Evolutionary conservation across 2,113 vertebrate genomes (phyloP).

Genomic region (Marcusenius ussheri): DNA sequence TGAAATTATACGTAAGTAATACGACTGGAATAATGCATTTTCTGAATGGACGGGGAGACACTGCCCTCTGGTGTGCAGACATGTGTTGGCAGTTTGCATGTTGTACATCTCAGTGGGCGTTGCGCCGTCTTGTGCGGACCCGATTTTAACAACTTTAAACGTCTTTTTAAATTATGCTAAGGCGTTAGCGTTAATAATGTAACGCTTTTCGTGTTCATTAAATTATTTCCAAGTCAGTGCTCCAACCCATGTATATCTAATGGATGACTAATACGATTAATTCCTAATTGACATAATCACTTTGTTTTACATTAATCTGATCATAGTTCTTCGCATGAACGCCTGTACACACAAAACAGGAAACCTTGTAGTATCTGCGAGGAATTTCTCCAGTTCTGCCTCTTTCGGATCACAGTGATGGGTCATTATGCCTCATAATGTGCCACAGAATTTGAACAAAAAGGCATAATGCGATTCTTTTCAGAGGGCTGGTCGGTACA

Average conservation of each 20-base stretch:
- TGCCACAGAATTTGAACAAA: background rate
- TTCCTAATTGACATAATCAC: background rate
- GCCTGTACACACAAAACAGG: background rate
- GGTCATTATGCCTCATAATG: background rate
- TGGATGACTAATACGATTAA: background rate
- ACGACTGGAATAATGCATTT: background rate
- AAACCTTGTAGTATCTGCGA: background rate
- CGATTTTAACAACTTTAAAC: background rate
- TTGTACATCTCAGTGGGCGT: background rate
- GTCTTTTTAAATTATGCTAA: conserved; percentile 2
- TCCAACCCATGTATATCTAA: background rate
- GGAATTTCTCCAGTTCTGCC: background rate
- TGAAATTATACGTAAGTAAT: background rate
- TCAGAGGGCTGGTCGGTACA: background rate
- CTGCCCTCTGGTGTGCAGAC: background rate
- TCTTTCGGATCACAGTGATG: background rate
- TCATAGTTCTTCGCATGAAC: background rate
- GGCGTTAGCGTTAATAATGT: background rate
- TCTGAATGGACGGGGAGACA: background rate
- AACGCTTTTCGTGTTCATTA: background rate
- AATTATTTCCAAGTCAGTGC: background rate
- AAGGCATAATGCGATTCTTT: background rate
- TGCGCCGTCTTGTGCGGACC: background rate
- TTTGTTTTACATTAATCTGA: background rate
- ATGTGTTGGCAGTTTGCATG: background rate